phyloP scores from a whole-genome alignment of 2,888 invertebrate genomes.

The Phalangium opilio region DNA sequence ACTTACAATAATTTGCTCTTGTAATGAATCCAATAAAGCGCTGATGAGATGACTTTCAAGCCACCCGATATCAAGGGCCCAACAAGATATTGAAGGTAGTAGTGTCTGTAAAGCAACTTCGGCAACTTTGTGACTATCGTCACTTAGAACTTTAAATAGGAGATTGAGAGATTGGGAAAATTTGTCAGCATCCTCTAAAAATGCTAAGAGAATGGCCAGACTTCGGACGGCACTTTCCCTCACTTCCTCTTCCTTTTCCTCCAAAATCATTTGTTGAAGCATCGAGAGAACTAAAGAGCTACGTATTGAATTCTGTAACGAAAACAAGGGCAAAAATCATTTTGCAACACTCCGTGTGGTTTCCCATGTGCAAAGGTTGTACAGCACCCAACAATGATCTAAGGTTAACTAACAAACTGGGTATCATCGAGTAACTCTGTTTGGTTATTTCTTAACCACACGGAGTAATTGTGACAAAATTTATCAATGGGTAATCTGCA shows the following conservation, averaged over 20 bases:
- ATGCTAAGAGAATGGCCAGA: constrained; percentile 44
- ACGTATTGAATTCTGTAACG: constrained; percentile 42
- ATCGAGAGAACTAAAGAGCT: constrained; percentile 53
- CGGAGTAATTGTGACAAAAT: too few relatives aligned
- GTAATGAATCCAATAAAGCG: constrained; percentile 22
- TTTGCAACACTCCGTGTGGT: too few relatives aligned
- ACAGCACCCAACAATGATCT: too few relatives aligned
- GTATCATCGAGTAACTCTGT: too few relatives aligned
- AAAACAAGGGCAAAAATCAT: too few relatives aligned
- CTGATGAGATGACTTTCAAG: constrained; percentile 32
- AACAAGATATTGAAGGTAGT: constrained; percentile 46
- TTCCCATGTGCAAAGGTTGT: too few relatives aligned
- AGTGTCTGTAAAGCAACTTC: constrained; percentile 39
- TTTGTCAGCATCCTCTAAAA: constrained; percentile 48
- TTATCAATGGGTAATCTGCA: too few relatives aligned
- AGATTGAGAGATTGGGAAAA: constrained; percentile 37
- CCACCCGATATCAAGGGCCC: constrained; percentile 41
- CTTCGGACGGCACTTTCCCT: constrained; percentile 45
- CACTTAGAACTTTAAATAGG: constrained; percentile 41
- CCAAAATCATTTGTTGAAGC: constrained; percentile 50
- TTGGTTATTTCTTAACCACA: too few relatives aligned
- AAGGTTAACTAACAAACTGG: too few relatives aligned
- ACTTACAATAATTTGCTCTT: constrained; percentile 15
- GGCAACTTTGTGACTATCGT: constrained; percentile 40
- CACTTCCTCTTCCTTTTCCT: constrained; percentile 47